Evolutionary conservation across 2,113 vertebrate species (phyloP).

Genomic region (Ondatra zibethicus): DNA sequence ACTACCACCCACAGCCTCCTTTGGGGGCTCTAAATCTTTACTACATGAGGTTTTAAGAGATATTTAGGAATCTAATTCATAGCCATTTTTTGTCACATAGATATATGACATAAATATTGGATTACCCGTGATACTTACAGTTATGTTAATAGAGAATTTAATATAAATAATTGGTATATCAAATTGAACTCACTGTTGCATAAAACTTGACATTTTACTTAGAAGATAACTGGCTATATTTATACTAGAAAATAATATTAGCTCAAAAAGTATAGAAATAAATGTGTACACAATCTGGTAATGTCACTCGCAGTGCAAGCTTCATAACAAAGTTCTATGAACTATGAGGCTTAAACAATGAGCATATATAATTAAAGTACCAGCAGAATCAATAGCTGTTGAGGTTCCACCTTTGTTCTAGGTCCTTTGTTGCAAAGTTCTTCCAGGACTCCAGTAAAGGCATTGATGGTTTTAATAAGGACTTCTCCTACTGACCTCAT

Average conservation of each 20-base stretch:
- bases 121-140: neutral
- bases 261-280: neutral
- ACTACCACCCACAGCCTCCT: rapidly evolving
- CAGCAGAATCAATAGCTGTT: neutral
- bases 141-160: neutral
- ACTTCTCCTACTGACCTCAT: neutral
- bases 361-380: neutral
- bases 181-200: neutral
- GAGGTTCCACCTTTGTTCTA: neutral
- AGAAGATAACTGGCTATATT: neutral
- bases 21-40: neutral
- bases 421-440: neutral
- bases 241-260: neutral
- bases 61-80: neutral
- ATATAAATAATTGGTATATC: neutral
- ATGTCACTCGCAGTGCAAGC: neutral
- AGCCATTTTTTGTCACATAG: neutral
- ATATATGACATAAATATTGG: neutral
- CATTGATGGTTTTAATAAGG: neutral
- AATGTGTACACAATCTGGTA: neutral
- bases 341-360: neutral
- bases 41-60: rapidly evolving
- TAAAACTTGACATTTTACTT: neutral
- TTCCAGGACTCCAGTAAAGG: neutral
- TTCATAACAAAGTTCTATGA: neutral